Evolutionary conservation across 2,888 invertebrate genomes (phyloP).

Genomic region (Drosophila helvetica): DNA sequence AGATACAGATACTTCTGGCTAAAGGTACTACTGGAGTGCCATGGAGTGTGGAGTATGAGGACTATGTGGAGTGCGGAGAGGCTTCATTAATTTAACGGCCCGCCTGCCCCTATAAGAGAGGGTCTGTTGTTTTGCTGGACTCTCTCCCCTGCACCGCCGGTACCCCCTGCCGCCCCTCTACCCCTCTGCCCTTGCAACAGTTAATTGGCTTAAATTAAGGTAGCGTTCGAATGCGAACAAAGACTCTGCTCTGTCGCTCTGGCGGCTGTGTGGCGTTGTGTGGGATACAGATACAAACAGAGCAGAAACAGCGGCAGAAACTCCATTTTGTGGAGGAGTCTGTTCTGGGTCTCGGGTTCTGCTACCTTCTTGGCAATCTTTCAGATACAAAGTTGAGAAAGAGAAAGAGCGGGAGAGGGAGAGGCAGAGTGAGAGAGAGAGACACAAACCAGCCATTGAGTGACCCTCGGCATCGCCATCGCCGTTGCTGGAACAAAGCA

Average conservation of each 20-base stretch:
- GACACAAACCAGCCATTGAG: slow-evolving; percentile 64
- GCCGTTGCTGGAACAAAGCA: slow-evolving; percentile 71
- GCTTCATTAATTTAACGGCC: slow-evolving; percentile 33
- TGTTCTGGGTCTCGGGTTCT: slow-evolving; percentile 4
- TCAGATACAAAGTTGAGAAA: slow-evolving; percentile 63
- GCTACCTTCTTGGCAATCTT: slow-evolving; percentile 57
- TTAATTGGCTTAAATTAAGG: slow-evolving; percentile 84
- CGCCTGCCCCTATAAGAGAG: slow-evolving; percentile 13
- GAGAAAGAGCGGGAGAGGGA: slow-evolving; percentile 2
- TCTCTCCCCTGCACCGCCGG: slow-evolving; percentile 23
- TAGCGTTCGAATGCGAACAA: slow-evolving; percentile 80
- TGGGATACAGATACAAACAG: slow-evolving; percentile 28
- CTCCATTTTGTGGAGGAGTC: slow-evolving; percentile 73
- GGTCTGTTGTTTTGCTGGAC: slow-evolving; percentile 28
- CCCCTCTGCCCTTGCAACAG: slow-evolving; percentile 64
- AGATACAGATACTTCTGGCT: slow-evolving; percentile 11
- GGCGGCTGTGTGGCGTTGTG: slow-evolving; percentile 21
- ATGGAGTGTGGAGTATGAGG: neutral
- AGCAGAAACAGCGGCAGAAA: slow-evolving; percentile 36
- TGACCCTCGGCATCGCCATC: slow-evolving; percentile 66
- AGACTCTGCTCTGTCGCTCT: slow-evolving; percentile 56
- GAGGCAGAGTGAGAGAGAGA: slow-evolving; percentile 21
- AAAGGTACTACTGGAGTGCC: slow-evolving; percentile 25
- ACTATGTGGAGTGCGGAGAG: slow-evolving; percentile 7
- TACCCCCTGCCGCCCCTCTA: slow-evolving; percentile 44